Evolutionary conservation across 2,797 vertebrate species (phyloP), one percentile per base, ranked within the genome.

Genomic region (Salarias fasciatus): DNA sequence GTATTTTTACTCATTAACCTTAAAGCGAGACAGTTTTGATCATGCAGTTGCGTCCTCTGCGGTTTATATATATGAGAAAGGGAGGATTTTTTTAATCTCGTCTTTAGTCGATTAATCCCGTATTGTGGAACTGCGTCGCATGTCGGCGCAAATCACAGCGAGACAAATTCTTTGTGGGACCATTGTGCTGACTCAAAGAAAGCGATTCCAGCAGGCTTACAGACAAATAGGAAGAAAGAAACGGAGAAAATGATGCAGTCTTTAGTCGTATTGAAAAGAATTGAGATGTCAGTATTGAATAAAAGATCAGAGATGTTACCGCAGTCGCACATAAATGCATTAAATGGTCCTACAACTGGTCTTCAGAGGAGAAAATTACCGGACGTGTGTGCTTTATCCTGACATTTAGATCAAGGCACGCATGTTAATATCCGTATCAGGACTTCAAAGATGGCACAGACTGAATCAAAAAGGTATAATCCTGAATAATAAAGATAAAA

Each of bases 81-180:
- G 72, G 1, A 35, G 33, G 24, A 24, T 24, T 35, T 5, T 42
- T 77, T 64, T 57, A 30, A 62, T 63, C 53, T 48, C 43, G 46
- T 5, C 1, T 73, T 55, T 37, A 35, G 43, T 41, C 30, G 37
- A 61, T 64, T 83, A 83, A 85, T 79, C 85, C 72, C 74, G 30
- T 73, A 53, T 72, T 75, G 74, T 76, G 80, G 56, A 79, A 65
- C 72, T 59, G 70, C 54, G 64, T 75, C 54, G 72, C 64, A 56
- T 76, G 75, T 80, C 50, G 37, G 51, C 8, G 31, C 74, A 79
- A 80, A 84, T 82, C 72, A 52, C 65, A 35, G 66, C 42, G 44
- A 79, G 75, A 77, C 77, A 82, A 82, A 86, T 79, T 81, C 59
- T 62, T 44, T 37, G 53, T 59, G 76, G 79, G 74, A 66, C 63